Evolutionary conservation across 2,113 vertebrate genomes (phyloP), one percentile per base, ranked within the genome.

Genomic region (Tretioscincus oriximinensis): DNA sequence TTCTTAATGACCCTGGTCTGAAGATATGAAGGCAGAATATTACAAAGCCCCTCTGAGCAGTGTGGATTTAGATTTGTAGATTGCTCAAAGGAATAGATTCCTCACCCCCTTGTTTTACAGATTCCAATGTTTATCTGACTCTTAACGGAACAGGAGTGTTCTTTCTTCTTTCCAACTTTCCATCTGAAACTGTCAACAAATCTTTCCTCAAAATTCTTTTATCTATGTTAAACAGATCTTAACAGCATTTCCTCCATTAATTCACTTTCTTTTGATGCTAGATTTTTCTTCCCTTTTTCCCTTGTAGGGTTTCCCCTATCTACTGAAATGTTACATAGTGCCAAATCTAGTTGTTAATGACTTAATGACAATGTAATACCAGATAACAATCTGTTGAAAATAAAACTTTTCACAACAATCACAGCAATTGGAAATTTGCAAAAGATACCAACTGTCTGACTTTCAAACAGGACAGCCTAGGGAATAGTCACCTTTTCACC

Each of bases 261-360:
- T 58, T 20, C 68, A n/a, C 3, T 72, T 18, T 75, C 26, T 60
- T 61, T 81, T 72, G 47, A 9, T 45, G 16, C 24, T 47, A 41
- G 41, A 41, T 16, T 28, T 9, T 74, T 81, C 35, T 22, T 45
- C 14, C n/a, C 21, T 92, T 90, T 77, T 85, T 88, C 78, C 82
- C 16, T 76, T 77, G 76, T 81, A 85, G 49, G 80, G 26, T 84
- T 76, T 82, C 85, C 81, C 71, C 29, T 77, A 81, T 82, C 21
- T 54, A 26, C 28, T 49, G 73, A 28, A 73, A 7, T 85, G 85
- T 84, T 89, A 90, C 70, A 3, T 51, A 58, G n/a, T 87, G 77
- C 31, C 81, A 76, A 81, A 66, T 78, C 1, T 74, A n/a, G 74
- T 60, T 12, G 82, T 85, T 86, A 66, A 85, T 61, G 12, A 49